These are phyloP conservation scores for Kryphioiulus occultus DNA, from an alignment of 2,888 invertebrate species.

Conservation along the genomic window DNA sequence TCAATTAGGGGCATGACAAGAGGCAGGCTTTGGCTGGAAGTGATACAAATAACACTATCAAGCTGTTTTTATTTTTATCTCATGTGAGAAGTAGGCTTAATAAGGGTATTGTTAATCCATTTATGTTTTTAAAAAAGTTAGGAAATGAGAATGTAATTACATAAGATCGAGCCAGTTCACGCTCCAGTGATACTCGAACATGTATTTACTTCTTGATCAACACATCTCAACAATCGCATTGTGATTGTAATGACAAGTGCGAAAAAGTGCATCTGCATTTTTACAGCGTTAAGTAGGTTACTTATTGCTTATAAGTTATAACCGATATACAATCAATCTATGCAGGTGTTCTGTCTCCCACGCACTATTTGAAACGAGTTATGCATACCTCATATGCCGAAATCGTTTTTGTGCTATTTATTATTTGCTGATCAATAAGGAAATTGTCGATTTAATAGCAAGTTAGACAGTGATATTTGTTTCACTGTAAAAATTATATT, in stretches of 20 bases:
- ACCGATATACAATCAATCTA: not conserved
- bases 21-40: not conserved
- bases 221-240: not conserved
- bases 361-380: not conserved
- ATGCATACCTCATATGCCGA: not conserved
- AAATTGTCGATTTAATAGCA: too few relatives aligned
- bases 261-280: not conserved
- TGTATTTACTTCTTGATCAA: not conserved
- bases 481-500: too few relatives aligned
- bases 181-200: not conserved
- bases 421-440: too few relatives aligned
- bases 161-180: not conserved
- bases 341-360: not conserved
- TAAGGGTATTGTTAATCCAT: not conserved
- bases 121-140: not conserved
- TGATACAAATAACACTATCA: conserved; percentile 5
- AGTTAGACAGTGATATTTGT: too few relatives aligned
- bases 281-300: not conserved
- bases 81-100: not conserved
- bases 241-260: not conserved
- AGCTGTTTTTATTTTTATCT: not conserved
- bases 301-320: not conserved
- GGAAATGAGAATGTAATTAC: not conserved
- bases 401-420: too few relatives aligned
- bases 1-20: not conserved